Evolutionary conservation across 2,797 vertebrate species (phyloP), one percentile per base, ranked within the genome.

Genomic region (Podargus strigoides): DNA sequence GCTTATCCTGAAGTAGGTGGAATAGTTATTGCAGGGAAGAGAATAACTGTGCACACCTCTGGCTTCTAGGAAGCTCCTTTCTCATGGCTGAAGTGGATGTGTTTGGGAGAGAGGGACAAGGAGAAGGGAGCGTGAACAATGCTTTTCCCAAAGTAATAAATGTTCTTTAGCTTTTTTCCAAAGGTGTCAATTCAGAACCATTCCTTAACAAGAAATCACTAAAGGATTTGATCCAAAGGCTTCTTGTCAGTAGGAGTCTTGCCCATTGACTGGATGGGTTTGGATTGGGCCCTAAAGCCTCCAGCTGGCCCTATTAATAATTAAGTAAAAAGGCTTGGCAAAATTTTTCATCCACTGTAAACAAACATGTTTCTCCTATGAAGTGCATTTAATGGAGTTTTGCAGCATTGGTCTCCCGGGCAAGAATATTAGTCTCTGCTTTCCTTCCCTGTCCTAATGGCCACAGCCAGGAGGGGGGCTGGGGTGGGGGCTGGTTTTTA

Each of bases 391-490:
- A 95, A 95, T 95, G 93, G 95, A 96, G 75, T 85, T 96, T 85
- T 96, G 92, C 47, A 81, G 90, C 85, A 87, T 28, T 94, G 93
- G 93, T 97, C 95, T 97, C 96, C 87, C 17, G 3, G 96, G 97
- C 96, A 97, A 97, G 95, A 53, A 30, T 85, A 92, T 98, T 95
- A 94, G 87, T 98, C 95, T 98, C 95, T 96, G 91, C 72, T 92
- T 93, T 95, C 90, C 78, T 85, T 97, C 94, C 94, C 82, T 90
- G 95, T 97, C 96, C 95, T 98, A 98, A 98, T 98, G 97, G 97
- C 96, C 91, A 83, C 78, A 97, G 94, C 95, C 93, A 16, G 91
- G 96, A 44, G 92, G 96, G 96, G 96, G 94, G 75, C 93, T 89
- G 11, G 76, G 11, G 24, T 78, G 92, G 93, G 92, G 91, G 95